Conservation (phyloP, 2,888 invertebrate species). For the Dynastes tityus region DNA sequence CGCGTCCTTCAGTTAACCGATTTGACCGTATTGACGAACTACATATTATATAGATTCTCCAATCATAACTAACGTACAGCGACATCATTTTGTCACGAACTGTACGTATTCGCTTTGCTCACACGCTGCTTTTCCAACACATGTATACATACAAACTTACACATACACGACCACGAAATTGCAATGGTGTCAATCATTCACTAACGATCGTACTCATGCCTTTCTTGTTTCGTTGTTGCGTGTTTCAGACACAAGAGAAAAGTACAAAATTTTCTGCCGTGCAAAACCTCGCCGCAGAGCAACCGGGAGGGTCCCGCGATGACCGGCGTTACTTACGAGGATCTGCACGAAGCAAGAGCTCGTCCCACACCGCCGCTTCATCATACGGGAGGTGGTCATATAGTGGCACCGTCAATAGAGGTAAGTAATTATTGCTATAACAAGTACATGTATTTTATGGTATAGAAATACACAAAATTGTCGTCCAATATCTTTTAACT, state of each 20-base stretch:
- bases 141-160: neutral
- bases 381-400: conserved; percentile 66
- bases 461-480: no score
- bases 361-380: conserved; percentile 70
- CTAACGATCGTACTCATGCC: neutral
- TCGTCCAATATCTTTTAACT: no score
- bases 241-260: conserved; percentile 87
- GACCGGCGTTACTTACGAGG: conserved; percentile 83
- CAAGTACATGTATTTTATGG: no score
- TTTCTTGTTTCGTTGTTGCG: conserved; percentile 41
- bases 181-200: neutral
- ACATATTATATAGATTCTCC: no score
- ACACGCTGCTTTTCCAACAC: neutral
- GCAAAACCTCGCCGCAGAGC: conserved; percentile 81
- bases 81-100: no score
- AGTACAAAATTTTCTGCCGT: conserved; percentile 88
- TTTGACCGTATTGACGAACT: no score
- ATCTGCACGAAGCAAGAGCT: conserved; percentile 79
- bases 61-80: no score
- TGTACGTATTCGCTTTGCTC: no score
- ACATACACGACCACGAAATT: neutral
- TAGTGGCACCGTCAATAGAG: conserved; percentile 72
- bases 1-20: no score
- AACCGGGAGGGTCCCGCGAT: conserved; percentile 73
- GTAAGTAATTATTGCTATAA: conserved; percentile 60